Percentiles rank a stretch among this genome's conserved stretches.
Conservation (phyloP, 2,888 invertebrate genomes). For the Rhimphoctona megacephalus region DNA sequence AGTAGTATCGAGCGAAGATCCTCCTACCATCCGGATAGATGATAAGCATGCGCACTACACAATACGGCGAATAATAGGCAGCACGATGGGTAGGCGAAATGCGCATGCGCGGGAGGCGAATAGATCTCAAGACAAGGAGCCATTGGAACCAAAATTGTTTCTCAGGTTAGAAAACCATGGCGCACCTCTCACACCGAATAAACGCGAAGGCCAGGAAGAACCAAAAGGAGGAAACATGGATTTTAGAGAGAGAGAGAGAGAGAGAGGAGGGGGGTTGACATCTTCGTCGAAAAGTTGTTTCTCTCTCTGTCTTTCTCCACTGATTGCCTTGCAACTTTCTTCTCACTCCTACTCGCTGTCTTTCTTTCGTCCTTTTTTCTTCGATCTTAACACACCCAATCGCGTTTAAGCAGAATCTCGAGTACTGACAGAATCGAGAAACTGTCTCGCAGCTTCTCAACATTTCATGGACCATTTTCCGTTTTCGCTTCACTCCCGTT, state of each 20-base stretch:
- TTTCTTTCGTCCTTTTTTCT: constrained; percentile 36
- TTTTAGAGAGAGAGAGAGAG: constrained; percentile 23
- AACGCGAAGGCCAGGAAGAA: too few relatives aligned
- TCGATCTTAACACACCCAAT: constrained; percentile 65
- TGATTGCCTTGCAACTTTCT: constrained; percentile 9
- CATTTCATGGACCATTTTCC: constrained; percentile 47
- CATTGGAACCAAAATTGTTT: too few relatives aligned
- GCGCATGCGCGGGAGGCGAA: too few relatives aligned
- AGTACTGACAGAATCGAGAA: constrained; percentile 68
- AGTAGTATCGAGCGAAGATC: too few relatives aligned
- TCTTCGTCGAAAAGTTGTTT: not conserved
- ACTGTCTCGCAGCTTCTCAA: constrained; percentile 56
- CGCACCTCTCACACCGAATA: too few relatives aligned
- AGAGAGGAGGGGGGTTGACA: not conserved
- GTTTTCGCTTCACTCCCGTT: constrained; percentile 24
- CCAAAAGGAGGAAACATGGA: too few relatives aligned
- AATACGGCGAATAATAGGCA: too few relatives aligned
- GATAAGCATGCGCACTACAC: too few relatives aligned
- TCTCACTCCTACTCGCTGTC: constrained; percentile 10
- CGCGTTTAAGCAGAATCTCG: constrained; percentile 63
- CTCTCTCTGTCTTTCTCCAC: constrained; percentile 16
- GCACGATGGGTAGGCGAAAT: too few relatives aligned
- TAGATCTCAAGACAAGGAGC: too few relatives aligned
- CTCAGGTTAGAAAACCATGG: too few relatives aligned
- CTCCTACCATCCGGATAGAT: too few relatives aligned